A percentile compares a stretch with the other conserved stretches of the same genome.
These are phyloP conservation scores for Etheostoma cragini DNA, from an alignment of 2,113 vertebrate species.

Conservation along the genomic window DNA sequence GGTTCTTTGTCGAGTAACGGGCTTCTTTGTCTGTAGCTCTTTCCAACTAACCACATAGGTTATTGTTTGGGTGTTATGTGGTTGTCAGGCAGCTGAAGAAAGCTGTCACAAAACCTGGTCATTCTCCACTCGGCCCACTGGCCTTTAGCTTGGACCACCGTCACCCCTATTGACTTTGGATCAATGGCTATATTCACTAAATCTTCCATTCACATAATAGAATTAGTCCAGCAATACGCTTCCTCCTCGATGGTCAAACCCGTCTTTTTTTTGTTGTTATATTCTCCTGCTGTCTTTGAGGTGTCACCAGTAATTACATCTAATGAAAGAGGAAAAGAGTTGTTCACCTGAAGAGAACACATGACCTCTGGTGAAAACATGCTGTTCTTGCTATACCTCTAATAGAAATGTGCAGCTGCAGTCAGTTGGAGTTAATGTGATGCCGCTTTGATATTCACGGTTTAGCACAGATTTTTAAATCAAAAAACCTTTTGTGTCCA, in stretches of 20 bases:
- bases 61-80: constrained; percentile 53
- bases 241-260: constrained; percentile 53
- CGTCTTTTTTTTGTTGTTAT: constrained; percentile 36
- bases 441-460: constrained; percentile 41
- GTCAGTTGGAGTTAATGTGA: constrained; percentile 34
- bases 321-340: constrained; percentile 69
- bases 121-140: constrained; percentile 40
- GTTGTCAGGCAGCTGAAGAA: constrained; percentile 65
- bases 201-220: constrained; percentile 65
- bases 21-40: constrained; percentile 69
- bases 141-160: constrained; percentile 60
- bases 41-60: constrained; percentile 54
- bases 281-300: constrained; percentile 59
- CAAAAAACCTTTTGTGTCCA: constrained; percentile 13
- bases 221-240: constrained; percentile 71
- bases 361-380: constrained; percentile 63
- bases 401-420: constrained; percentile 52
- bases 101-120: constrained; percentile 51
- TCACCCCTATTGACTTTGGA: constrained; percentile 79
- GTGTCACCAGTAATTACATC: constrained; percentile 72
- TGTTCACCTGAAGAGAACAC: constrained; percentile 65
- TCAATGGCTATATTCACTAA: constrained; percentile 77
- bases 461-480: neutral
- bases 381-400: constrained; percentile 31
- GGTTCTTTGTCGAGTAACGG: constrained; percentile 63